Base-by-base conservation (phyloP, 1,140 invertebrate genomes). In the Trachymyrmex cornetzi region DNA sequence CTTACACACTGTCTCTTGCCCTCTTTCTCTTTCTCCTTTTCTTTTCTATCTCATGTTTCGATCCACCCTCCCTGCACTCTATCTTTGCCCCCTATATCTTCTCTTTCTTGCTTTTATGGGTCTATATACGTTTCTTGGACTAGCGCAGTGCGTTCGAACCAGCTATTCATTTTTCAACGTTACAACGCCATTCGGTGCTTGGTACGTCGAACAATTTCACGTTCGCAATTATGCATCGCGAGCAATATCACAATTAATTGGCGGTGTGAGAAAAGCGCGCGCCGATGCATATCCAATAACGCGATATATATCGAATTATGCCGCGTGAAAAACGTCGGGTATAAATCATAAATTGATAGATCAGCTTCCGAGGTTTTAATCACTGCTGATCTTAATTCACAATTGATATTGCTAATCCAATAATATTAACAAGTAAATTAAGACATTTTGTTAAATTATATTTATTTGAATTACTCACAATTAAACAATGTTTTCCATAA, bases 81-180 rank as follows among this genome's bases (percentile, higher is more conserved):
- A 38, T 87, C 77, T 87, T 59, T 77, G 27, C 48, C 55, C 44
- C 80, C 74, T 82, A 84, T 86, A 86, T 82, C n/a, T 64, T 63
- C 66, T 74, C 59, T 71, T 77, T 75, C 59, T 82, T 53, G 67
- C 74, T 74, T 87, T 90, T 87, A 84, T 61, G 67, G 72, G 63
- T 14, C 34, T 50, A 38, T 77, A 90, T 74, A 48, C 64, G 66
- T 44, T 2, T 48, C 77, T 57, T 77, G 59, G 22, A 59, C 24
- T 69, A 27, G n/a, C 30, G 38, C 71, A 61, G 77, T 38, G 34
- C 64, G 77, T 22, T 63, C 34, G 30, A 82, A 84, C 53, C 19
- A 34, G 19, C 72, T 59, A 87, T 89, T 87, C 88, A 85, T 90
- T 90, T 90, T 90, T 89, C 80, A 85, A 63, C 30, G 55, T 48